A percentile compares a stretch with the other conserved stretches of the same genome.
Evolutionary conservation across 2,888 invertebrate species (phyloP).

Genomic region (Tachina fera): DNA sequence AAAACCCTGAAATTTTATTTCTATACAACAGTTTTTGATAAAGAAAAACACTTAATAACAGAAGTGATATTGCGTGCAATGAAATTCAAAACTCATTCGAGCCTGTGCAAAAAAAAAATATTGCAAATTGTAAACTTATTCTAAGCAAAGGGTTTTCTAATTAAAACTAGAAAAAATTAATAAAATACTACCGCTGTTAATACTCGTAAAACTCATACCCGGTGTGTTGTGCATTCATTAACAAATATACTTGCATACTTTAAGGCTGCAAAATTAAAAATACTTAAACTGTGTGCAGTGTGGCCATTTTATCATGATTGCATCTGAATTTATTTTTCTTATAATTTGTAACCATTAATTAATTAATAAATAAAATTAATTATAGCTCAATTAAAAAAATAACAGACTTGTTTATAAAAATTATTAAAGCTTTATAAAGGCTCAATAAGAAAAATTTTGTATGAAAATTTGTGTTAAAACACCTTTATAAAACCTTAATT

Average conservation of each 20-base stretch:
- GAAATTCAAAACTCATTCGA: conserved; percentile 31
- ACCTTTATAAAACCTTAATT: too few species aligned
- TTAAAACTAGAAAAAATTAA: background rate
- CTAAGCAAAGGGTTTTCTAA: background rate
- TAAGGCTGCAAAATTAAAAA: conserved; percentile 4
- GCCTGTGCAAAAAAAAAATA: background rate
- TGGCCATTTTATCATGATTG: too few species aligned
- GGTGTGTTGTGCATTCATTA: background rate
- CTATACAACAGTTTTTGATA: conserved; percentile 40
- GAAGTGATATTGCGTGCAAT: conserved; percentile 69
- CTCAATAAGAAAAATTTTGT: too few species aligned
- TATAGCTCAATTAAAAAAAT: too few species aligned
- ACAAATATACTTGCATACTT: conserved; percentile 10
- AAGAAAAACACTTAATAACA: conserved; percentile 63
- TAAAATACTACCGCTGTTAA: background rate
- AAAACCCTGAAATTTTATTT: conserved; percentile 52
- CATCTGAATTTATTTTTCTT: too few species aligned
- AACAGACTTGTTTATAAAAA: too few species aligned
- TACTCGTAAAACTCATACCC: background rate
- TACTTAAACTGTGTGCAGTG: too few species aligned
- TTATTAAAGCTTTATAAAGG: too few species aligned
- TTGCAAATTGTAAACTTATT: conserved; percentile 9
- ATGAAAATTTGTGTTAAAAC: too few species aligned
- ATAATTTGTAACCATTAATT: too few species aligned
- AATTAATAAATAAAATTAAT: too few species aligned